Evolutionary conservation across 2,113 vertebrate species (phyloP), one percentile per base, ranked within the genome.

Genomic region (Halichoerus grypus): DNA sequence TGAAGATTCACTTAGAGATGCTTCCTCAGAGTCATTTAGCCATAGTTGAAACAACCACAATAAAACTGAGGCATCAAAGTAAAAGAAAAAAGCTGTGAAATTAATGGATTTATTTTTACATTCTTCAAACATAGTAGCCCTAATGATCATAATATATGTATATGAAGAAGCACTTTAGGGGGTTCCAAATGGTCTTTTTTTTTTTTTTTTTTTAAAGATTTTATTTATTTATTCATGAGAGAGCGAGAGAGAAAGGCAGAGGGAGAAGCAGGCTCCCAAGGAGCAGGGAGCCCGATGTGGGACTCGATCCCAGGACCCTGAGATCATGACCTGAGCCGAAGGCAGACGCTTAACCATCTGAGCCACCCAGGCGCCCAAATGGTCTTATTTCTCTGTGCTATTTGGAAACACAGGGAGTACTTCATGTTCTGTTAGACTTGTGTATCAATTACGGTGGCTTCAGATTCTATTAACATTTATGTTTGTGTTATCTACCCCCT

Each of bases 101-200:
- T 91, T 22, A 97, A 97, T 5, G 6, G 3, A 2, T 97, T 71
- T 71, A 90, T 33, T 4, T 94, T 82, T 71, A 91, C 39, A 74
- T 95, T 96, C 74, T 46, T n/a, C 31, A 81, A 96, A 90, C 13
- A 26, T 61, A 80, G 31, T 6, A 61, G 16, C 18, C 7, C 28
- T 12, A 94, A 88, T 85, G 13, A 84, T 92, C 16, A 85, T 14
- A 95, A 92, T 33, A 67, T 12, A 77, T 4, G 21, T 59, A 79
- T 22, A 84, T 1, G 33, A 19, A 84, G 6, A 28, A 96, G 96
- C 46, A 8, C 11, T 85, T 80, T 39, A 88, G 46, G 22, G 65
- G 71, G 91, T 21, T 53, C 7, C 36, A 77, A 80, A 16, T 11
- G 92, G 65, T 85, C 0, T 42, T 22, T 36, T 36, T 36, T 36